These are phyloP conservation scores for Antedon mediterranea DNA, from an alignment of 53 echinoderm and acorn worm species.

Conservation along the genomic window DNA sequence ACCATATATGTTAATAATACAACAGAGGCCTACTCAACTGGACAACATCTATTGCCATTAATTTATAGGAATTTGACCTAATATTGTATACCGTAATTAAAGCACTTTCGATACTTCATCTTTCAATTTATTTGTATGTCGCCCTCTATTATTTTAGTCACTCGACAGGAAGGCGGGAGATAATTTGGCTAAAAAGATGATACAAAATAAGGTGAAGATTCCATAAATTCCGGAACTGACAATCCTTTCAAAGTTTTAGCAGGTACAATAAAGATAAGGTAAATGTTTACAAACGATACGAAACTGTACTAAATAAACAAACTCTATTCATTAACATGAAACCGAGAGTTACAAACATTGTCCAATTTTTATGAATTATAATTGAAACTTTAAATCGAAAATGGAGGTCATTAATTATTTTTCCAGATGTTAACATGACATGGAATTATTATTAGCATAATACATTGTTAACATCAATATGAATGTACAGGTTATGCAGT, in stretches of 20 bases:
- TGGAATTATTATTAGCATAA: too few relatives aligned
- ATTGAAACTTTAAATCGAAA: background rate
- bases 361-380: background rate
- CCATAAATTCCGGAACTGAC: background rate
- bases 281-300: background rate
- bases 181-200: background rate
- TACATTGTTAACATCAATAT: too few relatives aligned
- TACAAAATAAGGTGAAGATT: background rate
- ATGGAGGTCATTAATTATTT: background rate
- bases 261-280: background rate
- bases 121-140: background rate
- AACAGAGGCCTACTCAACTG: too few relatives aligned
- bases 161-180: background rate
- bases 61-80: too few relatives aligned
- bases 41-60: too few relatives aligned
- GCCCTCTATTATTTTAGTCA: background rate
- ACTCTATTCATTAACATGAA: background rate
- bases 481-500: too few relatives aligned
- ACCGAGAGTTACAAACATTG: background rate
- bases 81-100: too few relatives aligned
- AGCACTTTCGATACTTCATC: too few relatives aligned
- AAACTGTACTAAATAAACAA: background rate
- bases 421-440: background rate
- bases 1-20: too few relatives aligned
- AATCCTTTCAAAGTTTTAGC: background rate